Evolutionary conservation across 2,888 invertebrate genomes (phyloP).

Genomic region (Biston betularia): DNA sequence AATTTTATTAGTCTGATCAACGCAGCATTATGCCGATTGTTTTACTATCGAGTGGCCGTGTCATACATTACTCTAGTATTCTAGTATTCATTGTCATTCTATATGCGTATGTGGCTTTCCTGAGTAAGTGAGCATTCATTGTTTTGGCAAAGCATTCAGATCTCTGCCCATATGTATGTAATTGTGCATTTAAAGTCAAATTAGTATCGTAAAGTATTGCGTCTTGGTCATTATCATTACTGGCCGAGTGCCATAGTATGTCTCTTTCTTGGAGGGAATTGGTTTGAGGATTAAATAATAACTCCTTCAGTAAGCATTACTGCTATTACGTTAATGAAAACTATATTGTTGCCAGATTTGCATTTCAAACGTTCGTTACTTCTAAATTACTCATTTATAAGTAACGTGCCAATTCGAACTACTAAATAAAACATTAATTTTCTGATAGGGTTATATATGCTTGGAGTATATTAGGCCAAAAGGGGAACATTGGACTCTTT

Average conservation of each 20-base stretch:
- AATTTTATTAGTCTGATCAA: constrained; percentile 84
- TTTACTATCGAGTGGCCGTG: constrained; percentile 72
- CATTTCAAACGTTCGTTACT: background rate
- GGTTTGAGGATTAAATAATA: constrained; percentile 44
- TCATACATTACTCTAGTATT: constrained; percentile 63
- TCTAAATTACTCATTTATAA: background rate
- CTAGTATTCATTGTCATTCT: constrained; percentile 65
- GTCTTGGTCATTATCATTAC: constrained; percentile 69
- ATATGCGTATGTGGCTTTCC: constrained; percentile 60
- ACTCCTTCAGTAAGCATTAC: constrained; percentile 51
- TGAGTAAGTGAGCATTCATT: constrained; percentile 60
- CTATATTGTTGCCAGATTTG: constrained; percentile 23
- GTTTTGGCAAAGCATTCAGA: constrained; percentile 66
- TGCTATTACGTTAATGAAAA: constrained; percentile 41
- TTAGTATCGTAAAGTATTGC: constrained; percentile 70
- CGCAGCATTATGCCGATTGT: constrained; percentile 76
- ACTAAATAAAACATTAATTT: too few relatives aligned
- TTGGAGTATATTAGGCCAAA: too few relatives aligned
- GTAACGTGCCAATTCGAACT: background rate
- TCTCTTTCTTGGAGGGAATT: constrained; percentile 49
- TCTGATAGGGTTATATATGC: too few relatives aligned
- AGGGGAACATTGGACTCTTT: too few relatives aligned
- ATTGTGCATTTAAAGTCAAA: constrained; percentile 77
- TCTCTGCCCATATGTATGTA: constrained; percentile 70
- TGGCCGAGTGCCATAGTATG: constrained; percentile 73